Percentiles rank a stretch among this genome's conserved stretches.
Evolutionary conservation across 2,113 vertebrate species (phyloP).

Genomic region (Oreochromis tanganicae): DNA sequence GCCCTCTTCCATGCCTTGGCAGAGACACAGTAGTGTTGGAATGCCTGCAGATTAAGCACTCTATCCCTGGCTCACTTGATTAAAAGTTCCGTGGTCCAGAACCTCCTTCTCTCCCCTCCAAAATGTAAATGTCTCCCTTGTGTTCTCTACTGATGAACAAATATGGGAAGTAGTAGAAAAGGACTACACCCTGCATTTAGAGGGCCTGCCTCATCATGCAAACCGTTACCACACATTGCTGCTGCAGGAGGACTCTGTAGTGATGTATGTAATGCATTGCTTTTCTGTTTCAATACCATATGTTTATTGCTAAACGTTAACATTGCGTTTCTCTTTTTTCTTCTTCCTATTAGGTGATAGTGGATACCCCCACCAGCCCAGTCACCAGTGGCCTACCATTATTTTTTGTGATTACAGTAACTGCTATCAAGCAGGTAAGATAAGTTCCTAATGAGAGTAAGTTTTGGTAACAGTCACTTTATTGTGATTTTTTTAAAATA

Average conservation of each 20-base stretch:
- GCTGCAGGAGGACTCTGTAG: neutral
- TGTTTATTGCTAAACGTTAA: neutral
- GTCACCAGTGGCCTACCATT: constrained; percentile 96
- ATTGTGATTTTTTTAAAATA: neutral
- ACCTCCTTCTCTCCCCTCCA: neutral
- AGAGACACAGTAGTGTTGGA: constrained; percentile 15
- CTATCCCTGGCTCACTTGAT: constrained; percentile 25
- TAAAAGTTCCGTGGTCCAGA: constrained; percentile 46
- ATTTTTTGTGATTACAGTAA: constrained; percentile 97
- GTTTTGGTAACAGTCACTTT: neutral
- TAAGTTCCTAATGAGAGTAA: neutral
- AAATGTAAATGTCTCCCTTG: constrained; percentile 18
- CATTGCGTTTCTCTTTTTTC: neutral
- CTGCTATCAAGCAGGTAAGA: constrained; percentile 94
- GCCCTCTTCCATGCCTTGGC: constrained; percentile 17
- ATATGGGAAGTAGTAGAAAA: neutral
- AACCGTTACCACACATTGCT: neutral
- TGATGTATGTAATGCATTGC: neutral
- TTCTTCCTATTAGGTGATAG: constrained; percentile 80
- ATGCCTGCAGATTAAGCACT: constrained; percentile 39
- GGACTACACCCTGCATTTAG: constrained; percentile 42
- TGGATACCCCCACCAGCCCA: constrained; percentile 96
- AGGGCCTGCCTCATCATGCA: neutral
- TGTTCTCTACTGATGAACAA: neutral
- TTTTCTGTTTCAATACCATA: neutral